phyloP scores from a whole-genome alignment of 2,888 invertebrate genomes.

The Fragum whitleyi region DNA sequence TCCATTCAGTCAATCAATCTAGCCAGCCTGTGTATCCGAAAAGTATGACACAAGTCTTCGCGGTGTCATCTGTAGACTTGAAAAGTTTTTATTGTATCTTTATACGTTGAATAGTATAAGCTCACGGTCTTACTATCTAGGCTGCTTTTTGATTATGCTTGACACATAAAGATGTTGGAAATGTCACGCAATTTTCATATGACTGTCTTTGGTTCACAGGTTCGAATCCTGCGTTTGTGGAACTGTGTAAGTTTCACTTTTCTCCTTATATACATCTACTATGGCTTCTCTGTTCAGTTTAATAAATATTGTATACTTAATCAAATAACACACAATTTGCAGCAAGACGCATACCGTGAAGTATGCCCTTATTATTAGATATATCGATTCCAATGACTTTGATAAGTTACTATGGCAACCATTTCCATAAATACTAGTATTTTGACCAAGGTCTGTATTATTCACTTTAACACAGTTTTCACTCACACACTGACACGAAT shows the following conservation, averaged over 20 bases:
- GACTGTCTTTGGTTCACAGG: background rate
- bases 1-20: too few relatives aligned
- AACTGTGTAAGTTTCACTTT: background rate
- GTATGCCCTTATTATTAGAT: background rate
- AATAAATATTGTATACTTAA: background rate
- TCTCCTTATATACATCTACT: constrained; percentile 12
- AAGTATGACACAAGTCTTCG: too few relatives aligned
- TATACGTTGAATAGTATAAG: too few relatives aligned
- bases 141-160: too few relatives aligned
- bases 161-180: too few relatives aligned
- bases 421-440: background rate
- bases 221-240: background rate
- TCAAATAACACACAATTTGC: constrained; percentile 15
- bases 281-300: constrained; percentile 4
- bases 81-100: too few relatives aligned
- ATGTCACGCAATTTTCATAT: too few relatives aligned
- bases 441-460: background rate
- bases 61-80: too few relatives aligned
- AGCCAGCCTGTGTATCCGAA: too few relatives aligned
- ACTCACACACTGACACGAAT: background rate
- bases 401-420: constrained; percentile 3
- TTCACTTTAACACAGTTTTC: background rate
- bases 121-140: too few relatives aligned
- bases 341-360: constrained; percentile 3
- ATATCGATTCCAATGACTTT: background rate